phyloP scores from a whole-genome alignment of 2,797 vertebrate genomes.

The Sebastes steindachneri region DNA sequence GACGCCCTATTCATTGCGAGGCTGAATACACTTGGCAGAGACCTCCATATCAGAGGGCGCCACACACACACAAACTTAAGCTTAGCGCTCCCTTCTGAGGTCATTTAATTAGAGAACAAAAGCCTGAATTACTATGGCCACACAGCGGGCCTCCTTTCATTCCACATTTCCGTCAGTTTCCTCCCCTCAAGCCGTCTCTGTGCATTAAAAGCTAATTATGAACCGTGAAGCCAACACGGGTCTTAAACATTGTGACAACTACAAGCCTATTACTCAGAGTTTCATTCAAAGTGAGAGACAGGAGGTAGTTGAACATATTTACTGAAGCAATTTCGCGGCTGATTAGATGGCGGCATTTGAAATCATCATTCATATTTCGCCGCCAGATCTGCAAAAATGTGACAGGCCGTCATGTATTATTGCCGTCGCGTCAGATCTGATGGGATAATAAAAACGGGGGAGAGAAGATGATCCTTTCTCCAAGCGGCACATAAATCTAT shows the following conservation, averaged over 20 bases:
- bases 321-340: slow-evolving; percentile 76
- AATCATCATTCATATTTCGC: slow-evolving; percentile 67
- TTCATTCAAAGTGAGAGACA: slow-evolving; percentile 63
- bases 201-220: slow-evolving; percentile 79
- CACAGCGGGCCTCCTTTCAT: slow-evolving; percentile 73
- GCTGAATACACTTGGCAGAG: slow-evolving; percentile 65
- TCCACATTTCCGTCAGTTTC: slow-evolving; percentile 63
- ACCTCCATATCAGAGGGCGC: slow-evolving; percentile 60
- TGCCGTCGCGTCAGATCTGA: slow-evolving; percentile 66
- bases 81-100: slow-evolving; percentile 72
- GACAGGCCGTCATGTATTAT: slow-evolving; percentile 71
- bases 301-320: slow-evolving; percentile 66
- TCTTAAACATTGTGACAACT: slow-evolving; percentile 79
- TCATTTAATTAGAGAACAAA: slow-evolving; percentile 83
- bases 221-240: slow-evolving; percentile 77
- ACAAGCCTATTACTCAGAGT: slow-evolving; percentile 75
- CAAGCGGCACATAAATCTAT: slow-evolving; percentile 74
- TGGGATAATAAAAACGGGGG: slow-evolving; percentile 75
- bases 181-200: slow-evolving; percentile 58
- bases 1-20: slow-evolving; percentile 66
- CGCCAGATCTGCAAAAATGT: slow-evolving; percentile 57
- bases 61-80: slow-evolving; percentile 57
- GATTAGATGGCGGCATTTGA: slow-evolving; percentile 65
- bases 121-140: slow-evolving; percentile 74
- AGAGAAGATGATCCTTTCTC: slow-evolving; percentile 68